Base-by-base conservation (phyloP, 2,888 invertebrate genomes). In the Machimus rusticus region DNA sequence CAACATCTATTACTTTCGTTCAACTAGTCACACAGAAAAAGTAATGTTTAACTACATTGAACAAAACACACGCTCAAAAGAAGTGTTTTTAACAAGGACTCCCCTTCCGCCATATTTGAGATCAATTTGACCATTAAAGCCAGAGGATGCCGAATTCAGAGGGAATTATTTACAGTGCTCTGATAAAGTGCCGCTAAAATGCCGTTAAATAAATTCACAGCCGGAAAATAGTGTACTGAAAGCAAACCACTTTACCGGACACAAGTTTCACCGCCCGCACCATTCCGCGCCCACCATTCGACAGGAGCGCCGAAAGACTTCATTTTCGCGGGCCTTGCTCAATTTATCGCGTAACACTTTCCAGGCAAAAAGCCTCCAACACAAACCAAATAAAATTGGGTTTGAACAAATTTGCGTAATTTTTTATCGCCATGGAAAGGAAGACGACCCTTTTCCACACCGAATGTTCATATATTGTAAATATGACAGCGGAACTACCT, bases 181-280 rank as follows among this genome's bases (percentile, higher is more conserved):
- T 76, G 76, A 31, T 76, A 76, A 76, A 76, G 39, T 76, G 34
- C 76, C 39, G 76, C 76, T 76, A 76, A 76, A 76, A 76, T 76
- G 16, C 76, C 76, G 19, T 76, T 76, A 76, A 76, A 76, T 76
- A 76, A 76, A 76, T 76, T 76, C 76, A 34, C 76, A 76, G 76
- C 31, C 76, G 76, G 76, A 76, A 76, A 76, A 76, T 37, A 76
- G 76, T 76, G n/a, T 76, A n/a, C 39, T 76, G 37, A 76, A 39
- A 76, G 76, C 34, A 76, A 39, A 28, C 76, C 76, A 31, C 66
- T 66, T 66, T 66, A 51, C 66, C 66, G 66, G 66, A 66, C 66
- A 12, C 76, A 76, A 37, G 76, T n/a, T 39, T 76, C 76, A 12
- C 28, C 76, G 2, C 14, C 74, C 74, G 31, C 74, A 28, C 74